Evolutionary conservation across 2,888 invertebrate genomes (phyloP), one percentile per base, ranked within the genome.

Genomic region (Conistra vaccinii): DNA sequence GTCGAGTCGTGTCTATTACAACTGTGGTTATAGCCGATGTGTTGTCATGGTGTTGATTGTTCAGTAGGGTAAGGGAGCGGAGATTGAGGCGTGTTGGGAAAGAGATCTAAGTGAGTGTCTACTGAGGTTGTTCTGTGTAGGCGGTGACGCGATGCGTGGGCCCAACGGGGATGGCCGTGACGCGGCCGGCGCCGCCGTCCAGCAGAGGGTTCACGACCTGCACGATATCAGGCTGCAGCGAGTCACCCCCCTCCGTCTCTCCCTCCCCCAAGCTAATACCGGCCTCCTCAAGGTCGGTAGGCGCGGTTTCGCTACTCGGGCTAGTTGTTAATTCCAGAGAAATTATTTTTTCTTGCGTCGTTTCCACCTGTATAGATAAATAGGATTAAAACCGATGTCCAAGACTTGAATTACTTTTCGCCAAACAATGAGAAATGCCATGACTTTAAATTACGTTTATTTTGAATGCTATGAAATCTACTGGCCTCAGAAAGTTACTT

Each of bases 331-430:
- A 95, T 95, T 99, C 98, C 94, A 99, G 95, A 76, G 98, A 98
- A 95, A 99, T 98, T 89, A 99, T 98, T 96, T 98, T 98, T 96
- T 98, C 98, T 95, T 98, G 98, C 83, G 98, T 98, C 81, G 98
- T 98, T 97, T 99, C 98, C 94, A 98, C 98, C 98, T 98, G 94
- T 74, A 81, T 75, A 80, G 23, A 87, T 60, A 81, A 73, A 55
- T 20, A 58, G 14, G 14, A 60, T 73, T 73, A 66, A 62, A 48
- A 66, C 10, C 26, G 26, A 69, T 10, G 32, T 69, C 29, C n/a
- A 45, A 72, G 12, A 35, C 9, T 17, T 39, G 12, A 10, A 35
- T 51, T 7, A 51, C 23, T 68, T 17, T 73, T 83, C 32, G 62
- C 62, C 32, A 69, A 84, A 53, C 53, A 57, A 80, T 75, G 66